These are phyloP conservation scores for Piprites chloris DNA, from an alignment of 2,113 vertebrate genomes.

Conservation along the genomic window DNA sequence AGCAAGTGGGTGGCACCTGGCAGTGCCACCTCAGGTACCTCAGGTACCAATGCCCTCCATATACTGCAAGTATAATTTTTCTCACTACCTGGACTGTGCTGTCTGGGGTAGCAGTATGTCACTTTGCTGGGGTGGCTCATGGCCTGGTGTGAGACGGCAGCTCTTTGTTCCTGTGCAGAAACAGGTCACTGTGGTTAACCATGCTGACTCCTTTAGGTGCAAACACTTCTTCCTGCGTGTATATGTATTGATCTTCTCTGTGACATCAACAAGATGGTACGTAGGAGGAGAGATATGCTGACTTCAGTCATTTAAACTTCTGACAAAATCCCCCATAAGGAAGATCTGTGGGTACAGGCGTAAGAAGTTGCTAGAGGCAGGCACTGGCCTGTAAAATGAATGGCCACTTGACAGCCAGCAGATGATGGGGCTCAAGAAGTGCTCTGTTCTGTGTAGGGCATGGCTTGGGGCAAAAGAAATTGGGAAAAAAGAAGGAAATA, in stretches of 20 bases:
- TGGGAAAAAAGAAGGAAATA: neutral
- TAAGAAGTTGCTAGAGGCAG: neutral
- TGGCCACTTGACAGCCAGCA: neutral
- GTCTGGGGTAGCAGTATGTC: neutral
- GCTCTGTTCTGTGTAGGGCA: neutral
- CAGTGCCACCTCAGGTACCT: neutral
- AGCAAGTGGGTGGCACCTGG: neutral
- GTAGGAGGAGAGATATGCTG: conserved; percentile 15
- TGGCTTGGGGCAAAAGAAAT: neutral
- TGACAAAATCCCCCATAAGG: neutral
- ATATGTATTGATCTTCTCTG: neutral
- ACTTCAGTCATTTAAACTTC: neutral
- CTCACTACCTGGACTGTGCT: neutral
- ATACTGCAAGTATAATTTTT: neutral
- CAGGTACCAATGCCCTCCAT: neutral
- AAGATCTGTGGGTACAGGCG: neutral
- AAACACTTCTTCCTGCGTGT: neutral
- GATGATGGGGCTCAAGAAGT: neutral
- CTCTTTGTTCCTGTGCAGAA: conserved; percentile 28
- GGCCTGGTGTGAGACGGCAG: neutral
- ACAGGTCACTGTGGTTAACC: conserved; percentile 46
- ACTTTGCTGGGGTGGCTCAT: neutral
- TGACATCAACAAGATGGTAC: neutral
- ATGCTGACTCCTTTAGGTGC: neutral
- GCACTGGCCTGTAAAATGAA: neutral